Evolutionary conservation across 2,113 vertebrate genomes (phyloP), one percentile per base, ranked within the genome.

Genomic region (Phalacrocorax pelagicus): DNA sequence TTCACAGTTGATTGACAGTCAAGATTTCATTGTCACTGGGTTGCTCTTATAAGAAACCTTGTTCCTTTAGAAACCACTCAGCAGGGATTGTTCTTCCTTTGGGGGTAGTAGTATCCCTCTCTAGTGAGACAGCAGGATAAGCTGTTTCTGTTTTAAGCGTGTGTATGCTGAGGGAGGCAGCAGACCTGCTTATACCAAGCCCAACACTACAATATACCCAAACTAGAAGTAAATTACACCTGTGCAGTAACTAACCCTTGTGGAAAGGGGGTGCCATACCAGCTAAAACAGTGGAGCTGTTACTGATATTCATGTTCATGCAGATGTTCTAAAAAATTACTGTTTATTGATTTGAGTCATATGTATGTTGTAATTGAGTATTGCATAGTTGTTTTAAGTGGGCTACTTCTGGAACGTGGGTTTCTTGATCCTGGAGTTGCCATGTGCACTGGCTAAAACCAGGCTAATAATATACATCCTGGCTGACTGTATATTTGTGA

Each of bases 1-100:
- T 51, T 82, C 12, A 10, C 0, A 47, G 18, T 52, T 63, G 0
- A 10, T 13, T 69, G 44, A n/a, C 6, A 38, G 0, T 63, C 24
- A 49, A 54, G 11, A 57, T 90, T 46, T 75, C 19, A 12, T 32
- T 67, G 42, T 49, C 9, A 11, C 36, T 24, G 32, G 38, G 8
- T 54, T 75, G 32, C 10, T 88, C 3, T 2, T 54, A 0, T 17
- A 66, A 84, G 51, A 88, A 78, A 57, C 21, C 8, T 57, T 84
- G 13, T 54, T 73, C 18, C 59, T 80, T 51, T 59, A 11, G 38
- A 6, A 47, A 4, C 11, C 26, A 5, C 4, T 74, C 23, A 70
- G 8, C 22, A 54, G 40, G 27, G 21, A 5, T 57, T 87, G 21
- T n/a, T 70, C 23, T 62, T 71, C 20, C 51, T 73, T 73, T 47